A percentile compares a stretch with the other conserved stretches of the same genome.
Evolutionary conservation across 2,113 vertebrate species (phyloP).

Genomic region (Poeciliopsis retropinna): DNA sequence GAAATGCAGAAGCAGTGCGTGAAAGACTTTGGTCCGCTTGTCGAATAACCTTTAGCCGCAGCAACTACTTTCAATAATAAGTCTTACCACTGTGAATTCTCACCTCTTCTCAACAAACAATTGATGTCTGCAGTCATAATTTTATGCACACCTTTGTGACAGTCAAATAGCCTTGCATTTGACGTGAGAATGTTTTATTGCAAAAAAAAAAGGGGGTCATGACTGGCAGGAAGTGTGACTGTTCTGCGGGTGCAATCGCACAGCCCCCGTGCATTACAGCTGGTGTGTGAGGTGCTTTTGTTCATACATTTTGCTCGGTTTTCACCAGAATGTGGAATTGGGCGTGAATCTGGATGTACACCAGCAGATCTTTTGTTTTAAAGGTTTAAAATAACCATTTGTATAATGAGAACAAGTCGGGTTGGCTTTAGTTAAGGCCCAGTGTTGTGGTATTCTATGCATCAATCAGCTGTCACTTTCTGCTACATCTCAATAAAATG

Average conservation of each 20-base stretch:
- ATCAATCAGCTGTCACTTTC: not conserved
- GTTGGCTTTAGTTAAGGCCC: not conserved
- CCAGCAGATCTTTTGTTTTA: not conserved
- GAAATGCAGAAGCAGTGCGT: not conserved
- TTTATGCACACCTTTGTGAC: not conserved
- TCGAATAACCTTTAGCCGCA: not conserved
- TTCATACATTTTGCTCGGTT: no score
- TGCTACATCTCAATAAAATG: no score
- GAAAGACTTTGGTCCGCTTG: not conserved
- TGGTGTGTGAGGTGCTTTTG: no score
- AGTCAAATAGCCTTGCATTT: not conserved
- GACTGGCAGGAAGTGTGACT: not conserved
- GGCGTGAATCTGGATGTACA: no score
- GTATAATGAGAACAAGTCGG: not conserved
- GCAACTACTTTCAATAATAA: no score
- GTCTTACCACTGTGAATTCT: no score
- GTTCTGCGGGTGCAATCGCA: not conserved
- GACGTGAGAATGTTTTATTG: not conserved
- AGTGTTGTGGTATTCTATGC: not conserved
- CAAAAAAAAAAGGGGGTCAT: not conserved
- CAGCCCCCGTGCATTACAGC: no score
- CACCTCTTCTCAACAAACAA: not conserved
- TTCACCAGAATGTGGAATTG: no score
- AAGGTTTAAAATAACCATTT: not conserved
- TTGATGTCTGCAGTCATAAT: not conserved